Base-by-base conservation (phyloP, 2,888 invertebrate genomes). In the Cheilosia variabilis region DNA sequence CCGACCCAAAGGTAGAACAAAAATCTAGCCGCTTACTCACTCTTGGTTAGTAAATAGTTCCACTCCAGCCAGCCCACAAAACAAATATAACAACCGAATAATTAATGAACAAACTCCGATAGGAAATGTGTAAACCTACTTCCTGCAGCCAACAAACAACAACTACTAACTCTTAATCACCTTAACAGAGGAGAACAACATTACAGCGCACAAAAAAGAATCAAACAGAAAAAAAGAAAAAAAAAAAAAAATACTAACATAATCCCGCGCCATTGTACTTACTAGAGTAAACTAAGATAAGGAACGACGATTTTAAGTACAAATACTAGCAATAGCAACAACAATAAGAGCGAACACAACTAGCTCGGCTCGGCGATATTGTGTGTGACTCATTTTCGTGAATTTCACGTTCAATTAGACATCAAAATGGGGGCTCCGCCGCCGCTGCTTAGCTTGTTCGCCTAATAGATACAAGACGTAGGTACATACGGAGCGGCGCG, bases 211-310 rank as follows among this genome's bases (percentile, higher is more conserved):
- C 41, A 24, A 76, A 55, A 65, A 73, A 57, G 6, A 2, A 22
- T 22, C 22, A 17, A 50, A 69, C 24, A 62, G 69, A 79, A 79
- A 75, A 22, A 24, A 45, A 43, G 75, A 52, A 2, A 9, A 9
- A 7, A 2, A 75, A 22, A 52, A 17, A 50, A 75, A 45, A 62
- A 69, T 75, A 84, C 73, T 75, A 84, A 84, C 84, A 79, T 79
- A 84, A 84, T 72, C 75, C 80, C 75, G 65, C 80, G 45, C 71
- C 75, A 80, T 80, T 80, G 69, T 84, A 80, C 69, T 81, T 84
- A 80, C 69, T 81, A 76, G 66, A 76, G 86, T 77, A 86, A 86
- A 81, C 76, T 86, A 34, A 86, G 86, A 86, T 86, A 86, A 86
- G 81, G 43, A 69, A 34, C 68, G 57, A 68, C 62, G 71, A 80